phyloP scores from a whole-genome alignment of 64 coral and sea anemone species.

The Porites lutea region DNA sequence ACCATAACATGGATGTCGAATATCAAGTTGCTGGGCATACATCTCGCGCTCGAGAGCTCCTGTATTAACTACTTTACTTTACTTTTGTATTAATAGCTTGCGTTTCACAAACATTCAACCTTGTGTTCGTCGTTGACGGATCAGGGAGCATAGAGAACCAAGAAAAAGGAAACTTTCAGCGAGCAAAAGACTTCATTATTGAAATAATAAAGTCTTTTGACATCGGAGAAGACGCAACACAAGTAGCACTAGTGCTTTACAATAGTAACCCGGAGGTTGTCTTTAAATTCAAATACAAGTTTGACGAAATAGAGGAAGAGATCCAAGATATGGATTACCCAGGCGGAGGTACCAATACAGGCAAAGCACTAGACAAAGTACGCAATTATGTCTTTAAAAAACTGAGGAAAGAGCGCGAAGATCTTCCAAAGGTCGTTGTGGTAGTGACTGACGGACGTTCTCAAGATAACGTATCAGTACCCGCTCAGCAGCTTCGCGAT shows the following conservation, averaged over 20 bases:
- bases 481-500: constrained; percentile 25
- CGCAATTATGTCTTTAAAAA: constrained; percentile 27
- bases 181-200: constrained; percentile 13
- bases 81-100: not conserved
- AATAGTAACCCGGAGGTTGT: not conserved
- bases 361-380: constrained; percentile 35
- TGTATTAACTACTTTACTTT: too few relatives aligned
- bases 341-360: constrained; percentile 66
- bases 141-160: not conserved
- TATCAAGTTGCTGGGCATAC: too few relatives aligned
- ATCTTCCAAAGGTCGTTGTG: constrained; percentile 48
- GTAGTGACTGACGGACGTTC: constrained; percentile 73
- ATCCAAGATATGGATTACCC: constrained; percentile 67
- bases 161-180: not conserved
- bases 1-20: too few relatives aligned
- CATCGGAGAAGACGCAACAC: not conserved
- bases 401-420: constrained; percentile 14
- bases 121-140: constrained; percentile 24
- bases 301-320: constrained; percentile 11
- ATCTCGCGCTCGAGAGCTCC: too few relatives aligned
- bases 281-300: not conserved
- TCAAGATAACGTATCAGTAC: not conserved
- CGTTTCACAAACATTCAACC: constrained; percentile 10
- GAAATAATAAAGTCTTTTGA: not conserved
- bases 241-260: not conserved